Conservation (phyloP, 2,888 invertebrate species). For the Machimus atricapillus region DNA sequence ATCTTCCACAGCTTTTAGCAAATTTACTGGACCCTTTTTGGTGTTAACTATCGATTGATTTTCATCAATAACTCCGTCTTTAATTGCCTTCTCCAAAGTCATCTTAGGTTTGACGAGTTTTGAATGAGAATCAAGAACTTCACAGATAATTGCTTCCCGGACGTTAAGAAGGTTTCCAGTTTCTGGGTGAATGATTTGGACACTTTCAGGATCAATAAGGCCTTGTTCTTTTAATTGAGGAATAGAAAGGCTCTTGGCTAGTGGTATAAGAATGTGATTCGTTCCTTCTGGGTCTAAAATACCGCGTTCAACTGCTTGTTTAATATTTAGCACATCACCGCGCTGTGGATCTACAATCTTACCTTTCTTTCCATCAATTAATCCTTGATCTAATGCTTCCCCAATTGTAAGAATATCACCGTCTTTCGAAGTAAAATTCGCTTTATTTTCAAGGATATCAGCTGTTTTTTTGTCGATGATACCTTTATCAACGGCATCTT, state of each 20-base stretch:
- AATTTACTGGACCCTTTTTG: conserved; percentile 68
- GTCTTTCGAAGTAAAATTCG: conserved; percentile 66
- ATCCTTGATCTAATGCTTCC: conserved; percentile 75
- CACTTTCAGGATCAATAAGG: conserved; percentile 74
- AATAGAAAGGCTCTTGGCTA: conserved; percentile 81
- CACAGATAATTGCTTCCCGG: conserved; percentile 85
- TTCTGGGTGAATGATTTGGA: conserved; percentile 86
- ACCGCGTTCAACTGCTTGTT: conserved; percentile 83
- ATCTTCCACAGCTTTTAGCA: conserved; percentile 75
- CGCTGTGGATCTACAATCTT: conserved; percentile 83
- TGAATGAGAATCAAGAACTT: conserved; percentile 84
- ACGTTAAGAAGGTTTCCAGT: conserved; percentile 80
- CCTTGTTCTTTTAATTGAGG: conserved; percentile 88
- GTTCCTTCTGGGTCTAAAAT: conserved; percentile 79
- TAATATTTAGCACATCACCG: conserved; percentile 79
- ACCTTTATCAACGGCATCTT: conserved; percentile 79
- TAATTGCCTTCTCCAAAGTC: conserved; percentile 79
- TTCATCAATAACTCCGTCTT: conserved; percentile 73
- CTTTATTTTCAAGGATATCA: conserved; percentile 70
- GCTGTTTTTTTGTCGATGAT: conserved; percentile 81
- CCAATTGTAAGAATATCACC: conserved; percentile 74
- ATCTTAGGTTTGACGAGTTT: conserved; percentile 72
- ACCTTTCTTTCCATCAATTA: conserved; percentile 77
- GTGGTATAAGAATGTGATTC: conserved; percentile 78
- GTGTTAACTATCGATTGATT: conserved; percentile 73